Conservation (phyloP, 2,888 invertebrate species). For the Drosophila lutescens region DNA sequence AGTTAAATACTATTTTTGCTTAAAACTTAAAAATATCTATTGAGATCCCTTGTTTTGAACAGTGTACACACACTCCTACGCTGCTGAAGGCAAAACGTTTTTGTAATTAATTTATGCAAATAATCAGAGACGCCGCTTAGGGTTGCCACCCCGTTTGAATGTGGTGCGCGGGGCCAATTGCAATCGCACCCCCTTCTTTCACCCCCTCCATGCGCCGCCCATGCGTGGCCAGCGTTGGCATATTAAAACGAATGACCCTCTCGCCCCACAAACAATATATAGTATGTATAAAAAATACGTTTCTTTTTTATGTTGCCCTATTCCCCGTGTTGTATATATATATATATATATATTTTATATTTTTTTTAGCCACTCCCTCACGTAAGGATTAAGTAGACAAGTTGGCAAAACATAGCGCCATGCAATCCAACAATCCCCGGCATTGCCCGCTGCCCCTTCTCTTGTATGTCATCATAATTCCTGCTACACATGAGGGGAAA, state of each 20-base stretch:
- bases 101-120: conserved; percentile 77
- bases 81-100: conserved; percentile 54
- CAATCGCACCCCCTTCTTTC: conserved; percentile 7
- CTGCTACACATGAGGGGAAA: conserved; percentile 8
- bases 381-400: conserved; percentile 72
- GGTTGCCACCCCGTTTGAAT: conserved; percentile 21
- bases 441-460: conserved; percentile 16
- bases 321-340: conserved; percentile 8
- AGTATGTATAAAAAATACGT: conserved; percentile 10
- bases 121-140: conserved; percentile 49
- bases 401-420: conserved; percentile 63
- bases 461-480: conserved; percentile 40
- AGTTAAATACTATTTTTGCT: not conserved
- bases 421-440: conserved; percentile 26
- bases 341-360: not conserved
- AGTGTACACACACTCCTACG: conserved; percentile 27
- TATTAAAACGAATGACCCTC: conserved; percentile 75
- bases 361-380: conserved; percentile 56
- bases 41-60: not conserved
- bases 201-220: not conserved
- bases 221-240: conserved; percentile 66
- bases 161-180: conserved; percentile 38
- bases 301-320: conserved; percentile 2
- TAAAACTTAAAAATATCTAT: too few relatives aligned
- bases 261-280: conserved; percentile 30